These are phyloP conservation scores for Bothrops jararaca DNA, from an alignment of 2,113 vertebrate species.

Conservation along the genomic window DNA sequence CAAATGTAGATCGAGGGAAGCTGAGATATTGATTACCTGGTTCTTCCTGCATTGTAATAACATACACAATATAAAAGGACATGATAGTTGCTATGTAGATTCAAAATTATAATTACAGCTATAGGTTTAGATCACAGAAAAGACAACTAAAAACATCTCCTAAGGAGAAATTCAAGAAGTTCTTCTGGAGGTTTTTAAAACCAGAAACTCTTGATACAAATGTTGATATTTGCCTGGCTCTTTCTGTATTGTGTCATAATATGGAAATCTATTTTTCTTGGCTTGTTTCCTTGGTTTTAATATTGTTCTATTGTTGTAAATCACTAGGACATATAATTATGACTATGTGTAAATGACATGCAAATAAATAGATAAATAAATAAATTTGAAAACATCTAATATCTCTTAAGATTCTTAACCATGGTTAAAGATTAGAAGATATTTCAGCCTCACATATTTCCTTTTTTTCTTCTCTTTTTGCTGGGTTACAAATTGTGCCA, in stretches of 20 bases:
- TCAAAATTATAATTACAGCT: neutral
- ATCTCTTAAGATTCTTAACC: neutral
- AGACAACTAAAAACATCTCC: conserved; percentile 16
- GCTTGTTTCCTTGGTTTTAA: neutral
- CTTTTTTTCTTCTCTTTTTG: neutral
- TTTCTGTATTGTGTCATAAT: neutral
- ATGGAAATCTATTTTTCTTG: neutral
- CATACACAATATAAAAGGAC: conserved; percentile 28
- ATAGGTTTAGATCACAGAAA: conserved; percentile 7
- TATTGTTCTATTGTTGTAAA: neutral
- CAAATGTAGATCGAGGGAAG: conserved; percentile 49
- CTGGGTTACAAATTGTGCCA: neutral
- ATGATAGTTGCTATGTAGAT: neutral
- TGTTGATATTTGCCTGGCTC: neutral
- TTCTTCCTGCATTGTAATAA: conserved; percentile 44
- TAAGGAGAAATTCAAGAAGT: conserved; percentile 31
- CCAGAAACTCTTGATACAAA: conserved; percentile 22
- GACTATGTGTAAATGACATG: neutral
- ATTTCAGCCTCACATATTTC: neutral
- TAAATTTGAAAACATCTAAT: neutral
- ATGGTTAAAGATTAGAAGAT: neutral
- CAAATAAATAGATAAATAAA: neutral
- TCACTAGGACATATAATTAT: neutral
- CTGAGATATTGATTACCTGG: conserved; percentile 38
- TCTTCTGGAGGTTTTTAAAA: conserved; percentile 20